Percentiles rank a stretch among this genome's conserved stretches.
These are phyloP conservation scores for Camponotus fellah DNA, from an alignment of 2,888 invertebrate genomes.

Conservation along the genomic window DNA sequence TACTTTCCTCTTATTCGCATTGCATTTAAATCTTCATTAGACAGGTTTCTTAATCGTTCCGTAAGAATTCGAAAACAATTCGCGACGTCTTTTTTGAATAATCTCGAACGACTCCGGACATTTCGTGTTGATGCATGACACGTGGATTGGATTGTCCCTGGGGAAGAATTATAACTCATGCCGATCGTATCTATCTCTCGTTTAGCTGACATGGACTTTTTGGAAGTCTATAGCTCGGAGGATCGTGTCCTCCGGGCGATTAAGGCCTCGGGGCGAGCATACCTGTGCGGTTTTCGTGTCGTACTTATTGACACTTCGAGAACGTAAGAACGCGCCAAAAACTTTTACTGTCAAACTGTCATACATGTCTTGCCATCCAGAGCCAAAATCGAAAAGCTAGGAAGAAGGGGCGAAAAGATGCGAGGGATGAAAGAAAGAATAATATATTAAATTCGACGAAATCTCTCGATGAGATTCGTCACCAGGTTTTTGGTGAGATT, in stretches of 20 bases:
- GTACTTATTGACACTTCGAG: slow-evolving; percentile 11
- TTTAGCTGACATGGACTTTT: slow-evolving; percentile 20
- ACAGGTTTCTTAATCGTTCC: neutral
- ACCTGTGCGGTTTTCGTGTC: neutral
- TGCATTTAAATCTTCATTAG: slow-evolving; percentile 23
- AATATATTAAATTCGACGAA: slow-evolving; percentile 21
- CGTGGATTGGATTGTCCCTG: neutral
- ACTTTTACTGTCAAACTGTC: slow-evolving; percentile 81
- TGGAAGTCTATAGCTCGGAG: slow-evolving; percentile 9
- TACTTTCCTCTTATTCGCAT: slow-evolving; percentile 15
- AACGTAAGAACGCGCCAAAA: slow-evolving; percentile 63
- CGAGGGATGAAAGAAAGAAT: neutral
- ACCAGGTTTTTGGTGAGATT: no score
- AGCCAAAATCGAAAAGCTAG: slow-evolving; percentile 57
- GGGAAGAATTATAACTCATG: neutral
- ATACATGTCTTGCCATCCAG: slow-evolving; percentile 75
- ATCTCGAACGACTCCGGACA: neutral
- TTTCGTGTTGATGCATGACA: neutral
- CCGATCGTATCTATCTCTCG: slow-evolving; percentile 10
- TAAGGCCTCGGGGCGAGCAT: slow-evolving; percentile 9
- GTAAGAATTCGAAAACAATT: slow-evolving; percentile 8
- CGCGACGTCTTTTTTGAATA: neutral
- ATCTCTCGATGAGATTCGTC: slow-evolving; percentile 44
- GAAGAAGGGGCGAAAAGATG: slow-evolving; percentile 14
- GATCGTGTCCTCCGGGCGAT: slow-evolving; percentile 6